These are phyloP conservation scores for Temnothorax curvispinosus DNA, from an alignment of 1,140 invertebrate species.

Conservation along the genomic window DNA sequence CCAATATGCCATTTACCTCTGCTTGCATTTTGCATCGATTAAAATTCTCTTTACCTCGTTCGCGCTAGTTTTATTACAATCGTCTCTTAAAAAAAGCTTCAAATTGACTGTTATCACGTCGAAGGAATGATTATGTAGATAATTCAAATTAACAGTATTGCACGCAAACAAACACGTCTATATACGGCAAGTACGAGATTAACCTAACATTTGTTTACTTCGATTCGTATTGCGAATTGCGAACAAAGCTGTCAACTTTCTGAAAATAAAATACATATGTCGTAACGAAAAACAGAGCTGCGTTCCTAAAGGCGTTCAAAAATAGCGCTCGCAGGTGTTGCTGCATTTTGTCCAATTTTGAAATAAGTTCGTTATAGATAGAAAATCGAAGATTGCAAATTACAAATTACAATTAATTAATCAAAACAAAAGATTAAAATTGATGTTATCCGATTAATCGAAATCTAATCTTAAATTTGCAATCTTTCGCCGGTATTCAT, in stretches of 20 bases:
- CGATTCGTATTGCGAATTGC: background rate
- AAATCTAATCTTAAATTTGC: background rate
- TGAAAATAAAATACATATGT: background rate
- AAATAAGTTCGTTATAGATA: background rate
- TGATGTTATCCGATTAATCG: background rate
- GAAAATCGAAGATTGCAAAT: background rate
- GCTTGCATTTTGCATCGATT: slow-evolving; percentile 71
- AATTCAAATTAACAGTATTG: slow-evolving; percentile 3
- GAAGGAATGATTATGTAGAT: background rate
- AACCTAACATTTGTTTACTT: slow-evolving; percentile 13
- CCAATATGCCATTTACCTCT: slow-evolving; percentile 74
- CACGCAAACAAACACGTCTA: background rate
- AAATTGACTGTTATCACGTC: background rate
- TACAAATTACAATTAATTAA: background rate
- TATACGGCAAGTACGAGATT: background rate
- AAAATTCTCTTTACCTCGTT: background rate
- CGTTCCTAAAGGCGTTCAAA: background rate
- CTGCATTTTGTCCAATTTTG: background rate
- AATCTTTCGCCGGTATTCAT: too few relatives aligned
- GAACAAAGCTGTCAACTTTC: background rate
- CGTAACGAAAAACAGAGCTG: background rate
- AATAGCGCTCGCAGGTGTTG: background rate
- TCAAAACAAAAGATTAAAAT: background rate
- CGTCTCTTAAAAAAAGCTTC: background rate
- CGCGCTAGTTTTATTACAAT: background rate